Evolutionary conservation across 2,113 vertebrate genomes (phyloP), one percentile per base, ranked within the genome.

Genomic region (Cynoglossus semilaevis): DNA sequence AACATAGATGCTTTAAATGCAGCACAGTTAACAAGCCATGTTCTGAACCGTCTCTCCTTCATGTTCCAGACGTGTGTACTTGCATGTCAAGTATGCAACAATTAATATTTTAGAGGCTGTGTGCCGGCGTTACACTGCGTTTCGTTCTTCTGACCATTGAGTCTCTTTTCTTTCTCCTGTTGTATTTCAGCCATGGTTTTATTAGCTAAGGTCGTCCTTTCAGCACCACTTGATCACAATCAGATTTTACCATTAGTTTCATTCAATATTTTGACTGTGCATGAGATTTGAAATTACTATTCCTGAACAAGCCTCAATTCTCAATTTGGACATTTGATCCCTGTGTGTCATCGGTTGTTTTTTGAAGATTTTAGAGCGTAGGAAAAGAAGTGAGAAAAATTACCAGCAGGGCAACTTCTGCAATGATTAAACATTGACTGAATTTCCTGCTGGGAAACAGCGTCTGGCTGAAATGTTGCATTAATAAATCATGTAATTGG

Each of bases 401-500:
- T 15, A 58, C 15, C 44, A 19, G 44, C 34, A 19, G 56, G 5
- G 37, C 17, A 22, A 1, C 34, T 4, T 19, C 17, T 37, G 34
- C 38, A 15, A 7, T 62, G 15, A 62, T 42, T 34, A 51, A 41
- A 34, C 38, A 34, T 11, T 7, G 37, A 12, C 38, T 8, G 6
- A 15, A 41, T 42, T 17, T n/a, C 49, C 45, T 46, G 50, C 50
- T 38, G 49, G 43, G 34, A 44, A 37, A 19, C 8, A 1, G 50
- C 13, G 50, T 37, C 34, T 37, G 34, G 9, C 50, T 37, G 34
- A 37, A 17, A 36, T 29, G 4, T 63, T 46, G 15, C 17, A 46
- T 53, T 38, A 46, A 53, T 53, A 63, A 53, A 46, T 53, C 17
- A 63, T 52, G 9, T 22, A 63, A 52, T 15, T 62, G 37, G 19